Evolutionary conservation across 2,888 invertebrate species (phyloP), one percentile per base, ranked within the genome.

Genomic region (Drosophila siamana): DNA sequence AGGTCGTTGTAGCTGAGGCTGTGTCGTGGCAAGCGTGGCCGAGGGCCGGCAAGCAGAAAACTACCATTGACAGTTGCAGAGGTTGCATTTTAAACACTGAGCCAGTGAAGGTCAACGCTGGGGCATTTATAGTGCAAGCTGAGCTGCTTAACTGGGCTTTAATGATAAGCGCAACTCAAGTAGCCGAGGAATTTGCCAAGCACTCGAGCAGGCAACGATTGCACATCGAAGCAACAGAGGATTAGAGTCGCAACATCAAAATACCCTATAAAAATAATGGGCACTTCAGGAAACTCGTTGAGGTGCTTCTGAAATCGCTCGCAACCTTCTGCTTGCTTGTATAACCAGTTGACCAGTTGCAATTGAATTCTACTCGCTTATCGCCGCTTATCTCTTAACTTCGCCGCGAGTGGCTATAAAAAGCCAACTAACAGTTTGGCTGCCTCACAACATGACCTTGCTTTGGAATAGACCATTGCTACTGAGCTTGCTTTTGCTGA

Each of bases 121-220:
- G 11, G 38, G 28, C 41, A 61, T 74, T 57, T 74, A 74, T 74
- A 74, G 40, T 7, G 3, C n/a, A 36, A 28, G 54, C 40, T 40
- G n/a, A 4, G 19, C 26, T 28, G 41, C 61, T 65, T 9, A 66
- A 66, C 13, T n/a, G 33, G 47, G 28, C 48, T 76, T 73, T 64
- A 56, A 43, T 82, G 86, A 82, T 82, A 82, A 69, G 30, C 55
- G 19, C 0, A 2, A 38, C 28, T 54, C 16, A 48, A 83, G 76
- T 66, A 41, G 51, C 19, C 11, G 1, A 52, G 26, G 7, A 36
- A 57, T 64, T 79, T 50, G 22, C 11, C 50, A 51, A 59, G 47
- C 65, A 77, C 87, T 86, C 26, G 9, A 66, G 4, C 7, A 4
- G n/a, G 7, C 40, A 61, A 56, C 4, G 11, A 63, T 44, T 55